phyloP scores from a whole-genome alignment of 1,140 invertebrate species.

The Scaptodrosophila lebanonensis region DNA sequence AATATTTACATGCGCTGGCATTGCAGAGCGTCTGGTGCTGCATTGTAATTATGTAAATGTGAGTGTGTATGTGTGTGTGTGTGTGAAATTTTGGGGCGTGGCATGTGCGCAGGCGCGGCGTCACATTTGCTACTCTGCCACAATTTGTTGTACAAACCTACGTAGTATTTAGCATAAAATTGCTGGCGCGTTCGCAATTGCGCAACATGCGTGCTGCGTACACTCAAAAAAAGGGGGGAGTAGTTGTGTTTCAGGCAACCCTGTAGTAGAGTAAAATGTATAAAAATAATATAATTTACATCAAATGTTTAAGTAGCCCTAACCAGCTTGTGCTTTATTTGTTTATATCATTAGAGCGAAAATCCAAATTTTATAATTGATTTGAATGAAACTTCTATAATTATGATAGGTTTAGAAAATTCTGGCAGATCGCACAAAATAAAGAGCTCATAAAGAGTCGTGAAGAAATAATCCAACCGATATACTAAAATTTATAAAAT shows the following conservation, averaged over 20 bases:
- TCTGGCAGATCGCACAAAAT: too few species aligned
- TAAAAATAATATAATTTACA: too few species aligned
- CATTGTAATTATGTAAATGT: slow-evolving; percentile 54
- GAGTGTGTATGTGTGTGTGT: slow-evolving; percentile 1
- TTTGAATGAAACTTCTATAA: too few species aligned
- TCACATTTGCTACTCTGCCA: slow-evolving; percentile 6
- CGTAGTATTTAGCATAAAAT: slow-evolving; percentile 71
- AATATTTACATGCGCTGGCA: slow-evolving; percentile 38
- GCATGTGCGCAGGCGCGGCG: slow-evolving; percentile 9
- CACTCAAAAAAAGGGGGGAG: neutral
- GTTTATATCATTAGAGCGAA: too few species aligned
- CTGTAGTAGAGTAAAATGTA: neutral
- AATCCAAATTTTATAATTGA: too few species aligned
- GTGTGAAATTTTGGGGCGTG: slow-evolving; percentile 50
- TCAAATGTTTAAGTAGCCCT: too few species aligned
- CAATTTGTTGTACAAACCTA: slow-evolving; percentile 52
- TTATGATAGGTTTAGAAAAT: too few species aligned
- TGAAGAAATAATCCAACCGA: too few species aligned
- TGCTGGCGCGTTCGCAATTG: slow-evolving; percentile 23
- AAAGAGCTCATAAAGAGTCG: too few species aligned
- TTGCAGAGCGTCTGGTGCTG: slow-evolving; percentile 47
- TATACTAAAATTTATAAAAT: too few species aligned
- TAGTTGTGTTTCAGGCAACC: slow-evolving; percentile 3
- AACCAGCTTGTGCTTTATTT: too few species aligned
- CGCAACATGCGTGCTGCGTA: slow-evolving; percentile 55